Evolutionary conservation across 2,113 vertebrate genomes (phyloP).

Genomic region (Natator depressus): DNA sequence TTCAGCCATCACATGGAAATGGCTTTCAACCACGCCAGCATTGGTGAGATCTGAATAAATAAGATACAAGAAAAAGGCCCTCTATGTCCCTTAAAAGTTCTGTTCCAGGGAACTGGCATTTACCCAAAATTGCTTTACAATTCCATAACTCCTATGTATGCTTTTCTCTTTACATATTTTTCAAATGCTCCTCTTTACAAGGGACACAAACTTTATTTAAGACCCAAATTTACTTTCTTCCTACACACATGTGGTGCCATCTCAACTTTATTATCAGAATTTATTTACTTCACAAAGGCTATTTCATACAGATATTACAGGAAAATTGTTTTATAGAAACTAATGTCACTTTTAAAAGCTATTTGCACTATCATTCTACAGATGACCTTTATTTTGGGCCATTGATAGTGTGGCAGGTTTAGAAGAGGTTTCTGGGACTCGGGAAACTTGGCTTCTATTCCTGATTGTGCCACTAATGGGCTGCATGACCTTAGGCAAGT

Average conservation of each 20-base stretch:
- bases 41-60: not conserved
- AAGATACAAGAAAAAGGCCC: not conserved
- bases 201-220: not conserved
- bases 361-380: not conserved
- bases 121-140: not conserved
- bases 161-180: not conserved
- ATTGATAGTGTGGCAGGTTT: not conserved
- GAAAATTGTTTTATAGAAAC: not conserved
- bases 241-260: not conserved
- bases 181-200: not conserved
- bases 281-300: not conserved
- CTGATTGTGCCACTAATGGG: not conserved
- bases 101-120: not conserved
- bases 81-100: not conserved
- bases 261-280: not conserved
- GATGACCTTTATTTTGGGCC: not conserved
- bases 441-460: accelerated
- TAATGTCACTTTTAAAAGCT: not conserved
- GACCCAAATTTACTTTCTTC: not conserved
- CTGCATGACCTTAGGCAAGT: not conserved
- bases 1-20: too few species aligned
- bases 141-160: not conserved
- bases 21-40: too few species aligned
- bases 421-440: not conserved
- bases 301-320: not conserved